Percentiles rank a stretch among this genome's conserved stretches.
Evolutionary conservation across 2,113 vertebrate species (phyloP).

Genomic region (Aplodontia rufa): DNA sequence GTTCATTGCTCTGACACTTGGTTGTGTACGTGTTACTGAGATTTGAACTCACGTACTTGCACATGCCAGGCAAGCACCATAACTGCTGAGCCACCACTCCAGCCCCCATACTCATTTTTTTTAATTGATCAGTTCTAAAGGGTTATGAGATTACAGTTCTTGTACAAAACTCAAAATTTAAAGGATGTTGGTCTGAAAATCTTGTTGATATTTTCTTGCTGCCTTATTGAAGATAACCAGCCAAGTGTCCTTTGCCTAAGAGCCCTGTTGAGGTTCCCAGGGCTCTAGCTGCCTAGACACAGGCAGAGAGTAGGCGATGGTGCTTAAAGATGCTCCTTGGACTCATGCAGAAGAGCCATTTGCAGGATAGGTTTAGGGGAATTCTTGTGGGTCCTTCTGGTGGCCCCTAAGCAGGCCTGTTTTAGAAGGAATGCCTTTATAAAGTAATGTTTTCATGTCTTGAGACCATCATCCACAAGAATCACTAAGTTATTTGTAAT

Average conservation of each 20-base stretch:
- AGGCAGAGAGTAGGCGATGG: too few species aligned
- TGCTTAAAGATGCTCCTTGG: neutral
- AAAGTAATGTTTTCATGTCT: neutral
- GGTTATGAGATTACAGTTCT: neutral
- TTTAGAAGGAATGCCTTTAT: neutral
- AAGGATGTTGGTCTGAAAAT: neutral
- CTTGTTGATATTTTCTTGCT: neutral
- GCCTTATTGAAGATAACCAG: neutral
- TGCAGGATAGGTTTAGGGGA: neutral
- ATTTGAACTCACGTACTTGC: too few species aligned
- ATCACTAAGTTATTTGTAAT: too few species aligned
- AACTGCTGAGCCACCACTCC: too few species aligned
- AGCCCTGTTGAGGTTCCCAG: neutral
- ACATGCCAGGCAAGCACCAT: too few species aligned
- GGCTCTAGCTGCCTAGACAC: neutral
- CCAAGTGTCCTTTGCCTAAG: neutral
- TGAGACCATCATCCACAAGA: neutral
- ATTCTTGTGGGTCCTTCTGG: neutral
- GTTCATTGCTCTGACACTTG: too few species aligned
- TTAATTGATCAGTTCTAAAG: neutral
- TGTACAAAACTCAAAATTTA: neutral
- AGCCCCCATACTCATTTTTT: too few species aligned
- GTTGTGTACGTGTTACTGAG: too few species aligned
- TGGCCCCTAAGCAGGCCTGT: neutral
- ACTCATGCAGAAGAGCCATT: neutral